A percentile compares a stretch with the other conserved stretches of the same genome.
phyloP scores from a whole-genome alignment of 2,113 vertebrate genomes.

The Gadus chalcogrammus region DNA sequence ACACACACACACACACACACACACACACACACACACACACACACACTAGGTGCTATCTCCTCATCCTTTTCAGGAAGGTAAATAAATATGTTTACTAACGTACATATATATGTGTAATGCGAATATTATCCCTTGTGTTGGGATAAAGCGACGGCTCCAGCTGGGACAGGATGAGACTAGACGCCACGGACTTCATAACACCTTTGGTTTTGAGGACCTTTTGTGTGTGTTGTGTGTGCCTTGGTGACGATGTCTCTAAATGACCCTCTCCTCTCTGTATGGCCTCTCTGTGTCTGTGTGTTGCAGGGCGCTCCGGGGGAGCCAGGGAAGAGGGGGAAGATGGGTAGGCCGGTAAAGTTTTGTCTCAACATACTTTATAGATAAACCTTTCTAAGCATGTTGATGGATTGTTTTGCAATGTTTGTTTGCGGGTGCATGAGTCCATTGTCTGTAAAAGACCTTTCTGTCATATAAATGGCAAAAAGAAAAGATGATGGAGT shows the following conservation, averaged over 20 bases:
- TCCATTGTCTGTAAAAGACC: neutral
- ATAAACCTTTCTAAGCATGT: conserved; percentile 47
- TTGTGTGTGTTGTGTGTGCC: conserved; percentile 22
- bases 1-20: conserved; percentile 28
- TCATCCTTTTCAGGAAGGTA: conserved; percentile 11
- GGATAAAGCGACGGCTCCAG: conserved; percentile 19
- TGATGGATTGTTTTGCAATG: conserved; percentile 36
- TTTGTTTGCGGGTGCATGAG: neutral
- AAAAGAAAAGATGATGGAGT: too few relatives aligned
- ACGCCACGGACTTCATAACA: neutral
- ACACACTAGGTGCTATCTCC: conserved; percentile 24
- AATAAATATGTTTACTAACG: conserved; percentile 31
- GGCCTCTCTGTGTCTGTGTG: conserved; percentile 27
- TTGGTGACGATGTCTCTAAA: conserved; percentile 21
- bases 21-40: conserved; percentile 28
- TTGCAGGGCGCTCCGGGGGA: conserved; percentile 88
- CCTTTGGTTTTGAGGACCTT: conserved; percentile 8
- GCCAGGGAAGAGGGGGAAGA: conserved; percentile 99
- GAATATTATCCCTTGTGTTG: conserved; percentile 25
- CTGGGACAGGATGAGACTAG: conserved; percentile 8
- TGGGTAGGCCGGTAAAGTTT: conserved; percentile 99
- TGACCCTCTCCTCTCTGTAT: too few relatives aligned
- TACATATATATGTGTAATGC: conserved; percentile 9
- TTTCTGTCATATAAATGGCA: neutral
- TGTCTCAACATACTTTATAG: conserved; percentile 86